phyloP scores from a whole-genome alignment of 2,113 vertebrate genomes.

The Microcebus jonahi region DNA sequence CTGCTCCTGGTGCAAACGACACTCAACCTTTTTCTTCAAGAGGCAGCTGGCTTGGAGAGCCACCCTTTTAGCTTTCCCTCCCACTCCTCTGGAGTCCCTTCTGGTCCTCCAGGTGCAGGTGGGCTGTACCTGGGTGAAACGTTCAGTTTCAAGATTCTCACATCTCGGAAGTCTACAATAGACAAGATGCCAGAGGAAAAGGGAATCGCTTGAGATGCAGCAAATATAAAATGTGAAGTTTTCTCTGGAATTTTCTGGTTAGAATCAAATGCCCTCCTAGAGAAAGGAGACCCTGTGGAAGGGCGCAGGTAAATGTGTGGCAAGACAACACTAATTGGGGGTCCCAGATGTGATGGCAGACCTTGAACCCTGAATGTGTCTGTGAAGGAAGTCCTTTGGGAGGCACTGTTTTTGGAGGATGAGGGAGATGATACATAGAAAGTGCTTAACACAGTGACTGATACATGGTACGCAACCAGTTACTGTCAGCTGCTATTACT shows the following conservation, averaged over 20 bases:
- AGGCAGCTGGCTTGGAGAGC: background rate
- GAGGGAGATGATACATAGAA: background rate
- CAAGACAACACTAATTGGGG: background rate
- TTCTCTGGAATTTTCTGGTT: background rate
- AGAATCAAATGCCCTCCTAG: background rate
- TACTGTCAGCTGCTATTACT: background rate
- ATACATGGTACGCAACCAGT: background rate
- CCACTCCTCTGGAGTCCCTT: background rate
- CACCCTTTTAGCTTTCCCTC: background rate
- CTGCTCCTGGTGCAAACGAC: background rate
- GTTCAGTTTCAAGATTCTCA: background rate
- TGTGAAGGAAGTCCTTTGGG: background rate
- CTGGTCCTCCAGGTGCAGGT: background rate
- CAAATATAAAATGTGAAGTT: background rate
- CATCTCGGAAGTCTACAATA: background rate
- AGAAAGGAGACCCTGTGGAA: background rate
- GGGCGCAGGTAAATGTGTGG: background rate
- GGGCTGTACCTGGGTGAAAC: background rate
- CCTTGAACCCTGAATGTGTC: background rate
- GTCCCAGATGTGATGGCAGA: rapidly evolving
- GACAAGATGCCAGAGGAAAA: background rate
- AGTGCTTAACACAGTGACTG: background rate
- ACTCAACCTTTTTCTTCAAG: background rate
- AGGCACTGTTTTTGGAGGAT: background rate
- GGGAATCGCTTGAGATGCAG: background rate